Base-by-base conservation (phyloP, 2,888 invertebrate species). In the Prosapia bicincta region DNA sequence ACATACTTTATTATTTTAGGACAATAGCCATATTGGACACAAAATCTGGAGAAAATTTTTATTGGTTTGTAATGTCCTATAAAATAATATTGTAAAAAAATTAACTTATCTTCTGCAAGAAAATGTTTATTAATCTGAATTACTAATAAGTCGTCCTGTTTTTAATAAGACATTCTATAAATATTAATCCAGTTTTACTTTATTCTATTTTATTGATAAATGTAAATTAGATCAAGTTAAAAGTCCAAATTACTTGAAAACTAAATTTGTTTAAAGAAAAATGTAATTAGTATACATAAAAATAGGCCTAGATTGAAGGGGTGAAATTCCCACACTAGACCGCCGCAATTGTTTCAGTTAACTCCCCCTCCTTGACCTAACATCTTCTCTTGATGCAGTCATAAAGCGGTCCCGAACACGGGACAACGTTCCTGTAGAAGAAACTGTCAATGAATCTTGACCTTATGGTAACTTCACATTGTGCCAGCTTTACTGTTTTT, bases 381-480 rank as follows among this genome's bases (percentile, higher is more conserved):
- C 72, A 20, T 71, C 72, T 75, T 72, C 76, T 68, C 71, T 75
- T 80, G 78, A 72, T 78, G 72, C 78, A 81, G 81, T 81, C 91
- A 92, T 92, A 87, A 93, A 93, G 87, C 89, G 92, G 85, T 92
- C 92, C 84, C 89, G 92, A 84, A 93, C 92, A 83, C 89, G 93
- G 85, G 92, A 93, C 86, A 90, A 90, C 86, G 89, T 89, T 54
- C 69, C 78, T 23, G 75, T 28, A n/a, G 77, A 78, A 68, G 82
- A 78, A 79, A 80, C 78, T 80, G 80, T 81, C 80, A 81, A 81
- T 81, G 81, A 82, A 81, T 82, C 81, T 79, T 74, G 65, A 73
- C 5, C 1, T 26, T 43, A 25, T 6, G 24, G 71, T 68, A 69
- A 74, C 74, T 24, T 67, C 67, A 67, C 26, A 13, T 67, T 26